Percentiles rank a stretch among this genome's conserved stretches.
phyloP scores from a whole-genome alignment of 2,888 invertebrate genomes.

The Agriopis leucophaearia region DNA sequence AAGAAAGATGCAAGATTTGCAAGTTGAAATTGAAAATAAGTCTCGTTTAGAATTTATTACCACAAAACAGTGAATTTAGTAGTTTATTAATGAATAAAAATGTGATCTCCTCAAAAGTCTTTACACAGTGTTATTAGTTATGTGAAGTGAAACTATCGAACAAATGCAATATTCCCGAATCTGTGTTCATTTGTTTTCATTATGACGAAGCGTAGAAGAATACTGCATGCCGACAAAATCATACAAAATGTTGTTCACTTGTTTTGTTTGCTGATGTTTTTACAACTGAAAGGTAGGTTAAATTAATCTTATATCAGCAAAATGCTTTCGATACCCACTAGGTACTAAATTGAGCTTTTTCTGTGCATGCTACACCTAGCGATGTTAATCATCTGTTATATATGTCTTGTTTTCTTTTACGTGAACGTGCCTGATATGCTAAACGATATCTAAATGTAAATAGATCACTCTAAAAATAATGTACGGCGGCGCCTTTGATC shows the following conservation, averaged over 20 bases:
- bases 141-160: conserved; percentile 21
- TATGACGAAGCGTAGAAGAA: conserved; percentile 84
- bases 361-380: not conserved
- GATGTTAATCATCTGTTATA: not conserved
- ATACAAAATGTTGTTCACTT: conserved; percentile 79
- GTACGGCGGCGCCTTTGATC: conserved; percentile 37
- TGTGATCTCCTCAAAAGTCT: not conserved
- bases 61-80: not conserved
- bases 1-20: not conserved
- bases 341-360: not conserved
- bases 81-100: not conserved
- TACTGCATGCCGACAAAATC: conserved; percentile 81
- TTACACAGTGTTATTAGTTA: not conserved
- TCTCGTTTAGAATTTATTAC: not conserved
- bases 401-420: not conserved
- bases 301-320: not conserved
- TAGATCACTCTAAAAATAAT: conserved; percentile 14
- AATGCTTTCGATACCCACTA: not conserved
- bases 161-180: conserved; percentile 30
- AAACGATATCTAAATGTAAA: not conserved
- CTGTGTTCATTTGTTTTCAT: conserved; percentile 77
- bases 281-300: conserved; percentile 75
- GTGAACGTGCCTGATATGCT: not conserved
- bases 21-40: not conserved
- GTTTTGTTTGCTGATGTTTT: conserved; percentile 83